phyloP scores from a whole-genome alignment of 1,140 invertebrate genomes.

The Zaprionus lachaisei region DNA sequence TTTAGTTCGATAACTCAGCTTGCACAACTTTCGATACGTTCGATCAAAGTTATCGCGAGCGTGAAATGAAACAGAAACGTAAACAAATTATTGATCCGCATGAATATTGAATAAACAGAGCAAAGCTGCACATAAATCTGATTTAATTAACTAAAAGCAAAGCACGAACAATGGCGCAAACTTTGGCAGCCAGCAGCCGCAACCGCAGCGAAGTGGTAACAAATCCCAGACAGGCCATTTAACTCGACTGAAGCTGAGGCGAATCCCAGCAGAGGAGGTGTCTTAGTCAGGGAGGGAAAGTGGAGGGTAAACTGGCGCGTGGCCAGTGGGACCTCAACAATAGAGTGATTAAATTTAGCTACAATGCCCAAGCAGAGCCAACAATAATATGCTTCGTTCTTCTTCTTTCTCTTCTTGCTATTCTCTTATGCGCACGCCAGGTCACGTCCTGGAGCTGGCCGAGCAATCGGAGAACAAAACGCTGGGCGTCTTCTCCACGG shows the following conservation, averaged over 20 bases:
- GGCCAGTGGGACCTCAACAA: slow-evolving; percentile 32
- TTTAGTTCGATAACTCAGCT: neutral
- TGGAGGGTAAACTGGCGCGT: neutral
- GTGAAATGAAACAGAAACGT: neutral
- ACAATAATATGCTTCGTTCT: slow-evolving; percentile 49
- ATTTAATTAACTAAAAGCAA: slow-evolving; percentile 80
- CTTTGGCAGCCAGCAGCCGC: slow-evolving; percentile 21
- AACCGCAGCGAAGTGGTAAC: slow-evolving; percentile 42
- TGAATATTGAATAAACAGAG: slow-evolving; percentile 42
- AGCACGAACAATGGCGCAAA: slow-evolving; percentile 23
- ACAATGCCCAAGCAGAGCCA: slow-evolving; percentile 36
- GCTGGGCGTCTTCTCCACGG: slow-evolving; percentile 89
- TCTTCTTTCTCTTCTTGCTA: slow-evolving; percentile 14
- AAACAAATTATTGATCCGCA: slow-evolving; percentile 9
- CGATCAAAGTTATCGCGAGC: neutral
- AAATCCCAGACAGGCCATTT: slow-evolving; percentile 72
- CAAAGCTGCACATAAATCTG: slow-evolving; percentile 49
- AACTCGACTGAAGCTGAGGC: slow-evolving; percentile 29
- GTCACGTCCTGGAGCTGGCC: slow-evolving; percentile 89
- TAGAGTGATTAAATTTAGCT: slow-evolving; percentile 76
- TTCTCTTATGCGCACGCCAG: slow-evolving; percentile 85
- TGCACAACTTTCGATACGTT: neutral
- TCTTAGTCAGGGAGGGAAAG: neutral
- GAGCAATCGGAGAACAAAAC: slow-evolving; percentile 93
- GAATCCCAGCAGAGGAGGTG: slow-evolving; percentile 47